Conservation (phyloP, 2,888 invertebrate genomes). For the Andrena fulva region DNA sequence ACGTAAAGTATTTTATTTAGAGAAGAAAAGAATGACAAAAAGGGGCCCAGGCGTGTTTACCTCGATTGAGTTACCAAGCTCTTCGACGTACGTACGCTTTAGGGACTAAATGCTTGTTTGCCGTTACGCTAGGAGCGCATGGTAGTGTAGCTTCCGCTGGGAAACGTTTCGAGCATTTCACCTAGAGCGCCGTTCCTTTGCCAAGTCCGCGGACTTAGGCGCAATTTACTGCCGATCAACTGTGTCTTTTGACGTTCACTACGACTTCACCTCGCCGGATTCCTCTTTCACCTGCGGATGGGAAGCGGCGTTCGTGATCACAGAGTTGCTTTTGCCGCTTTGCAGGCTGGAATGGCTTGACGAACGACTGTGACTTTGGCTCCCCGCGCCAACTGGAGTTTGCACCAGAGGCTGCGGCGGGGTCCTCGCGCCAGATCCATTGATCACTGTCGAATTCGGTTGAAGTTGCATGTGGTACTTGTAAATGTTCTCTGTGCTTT, state of each 20-base stretch:
- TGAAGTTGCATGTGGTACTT: conserved; percentile 93
- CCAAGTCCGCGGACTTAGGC: conserved; percentile 30
- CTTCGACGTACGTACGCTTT: conserved; percentile 43
- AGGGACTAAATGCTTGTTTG: conserved; percentile 48
- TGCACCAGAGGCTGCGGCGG: conserved; percentile 90
- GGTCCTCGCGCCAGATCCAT: conserved; percentile 87
- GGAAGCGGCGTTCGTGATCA: conserved; percentile 69
- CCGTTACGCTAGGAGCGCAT: conserved; percentile 43
- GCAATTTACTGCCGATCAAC: conserved; percentile 30
- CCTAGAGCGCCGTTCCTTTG: conserved; percentile 38
- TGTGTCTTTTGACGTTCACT: conserved; percentile 63
- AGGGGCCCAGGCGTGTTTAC: conserved; percentile 12
- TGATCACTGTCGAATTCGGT: conserved; percentile 86
- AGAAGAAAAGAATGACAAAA: conserved; percentile 18
- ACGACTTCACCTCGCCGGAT: conserved; percentile 73
- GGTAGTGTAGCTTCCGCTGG: conserved; percentile 35
- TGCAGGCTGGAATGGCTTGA: conserved; percentile 87
- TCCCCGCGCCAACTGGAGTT: conserved; percentile 87
- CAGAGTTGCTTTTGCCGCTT: conserved; percentile 79
- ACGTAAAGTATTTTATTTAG: conserved; percentile 39
- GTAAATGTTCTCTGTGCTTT: conserved; percentile 92
- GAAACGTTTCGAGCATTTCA: conserved; percentile 44
- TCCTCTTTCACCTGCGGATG: conserved; percentile 79
- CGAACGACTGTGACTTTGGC: conserved; percentile 87
- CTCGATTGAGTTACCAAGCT: conserved; percentile 52